Evolutionary conservation across 1,140 invertebrate genomes (phyloP).

Genomic region (Calephelis virginiensis): DNA sequence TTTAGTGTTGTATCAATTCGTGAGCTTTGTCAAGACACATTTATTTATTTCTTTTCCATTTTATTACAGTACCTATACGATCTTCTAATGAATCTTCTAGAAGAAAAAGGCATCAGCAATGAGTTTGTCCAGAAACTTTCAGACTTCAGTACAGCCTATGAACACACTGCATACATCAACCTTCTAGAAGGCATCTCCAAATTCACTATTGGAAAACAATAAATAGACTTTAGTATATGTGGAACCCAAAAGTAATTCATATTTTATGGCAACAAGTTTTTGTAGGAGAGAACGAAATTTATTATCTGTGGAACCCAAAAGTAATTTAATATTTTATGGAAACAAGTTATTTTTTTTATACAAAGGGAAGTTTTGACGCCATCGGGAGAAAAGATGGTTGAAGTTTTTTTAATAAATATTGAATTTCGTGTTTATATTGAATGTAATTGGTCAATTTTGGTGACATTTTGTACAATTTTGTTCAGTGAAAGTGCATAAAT

Average conservation of each 20-base stretch:
- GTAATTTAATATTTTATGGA: no score
- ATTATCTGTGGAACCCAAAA: no score
- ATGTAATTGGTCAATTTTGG: no score
- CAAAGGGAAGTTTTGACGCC: no score
- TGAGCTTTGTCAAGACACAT: not conserved
- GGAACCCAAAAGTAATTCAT: slow-evolving; percentile 19
- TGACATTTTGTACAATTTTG: no score
- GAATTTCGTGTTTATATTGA: no score
- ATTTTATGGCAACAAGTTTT: no score
- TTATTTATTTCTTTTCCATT: slow-evolving; percentile 11
- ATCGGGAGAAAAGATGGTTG: no score
- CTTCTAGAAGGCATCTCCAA: slow-evolving; percentile 91
- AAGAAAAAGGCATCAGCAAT: slow-evolving; percentile 95
- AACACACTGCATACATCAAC: slow-evolving; percentile 92
- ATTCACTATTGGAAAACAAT: slow-evolving; percentile 85
- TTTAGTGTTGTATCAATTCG: not conserved
- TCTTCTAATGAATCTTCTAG: slow-evolving; percentile 94
- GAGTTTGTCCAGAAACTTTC: slow-evolving; percentile 93
- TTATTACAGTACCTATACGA: slow-evolving; percentile 93
- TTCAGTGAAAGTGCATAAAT: no score
- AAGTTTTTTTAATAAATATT: no score
- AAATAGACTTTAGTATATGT: slow-evolving; percentile 26
- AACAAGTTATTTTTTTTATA: no score
- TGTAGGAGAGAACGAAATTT: no score
- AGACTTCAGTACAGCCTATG: slow-evolving; percentile 92